These are phyloP conservation scores for Percina caprodes DNA, from an alignment of 2,113 vertebrate genomes.

Conservation along the genomic window DNA sequence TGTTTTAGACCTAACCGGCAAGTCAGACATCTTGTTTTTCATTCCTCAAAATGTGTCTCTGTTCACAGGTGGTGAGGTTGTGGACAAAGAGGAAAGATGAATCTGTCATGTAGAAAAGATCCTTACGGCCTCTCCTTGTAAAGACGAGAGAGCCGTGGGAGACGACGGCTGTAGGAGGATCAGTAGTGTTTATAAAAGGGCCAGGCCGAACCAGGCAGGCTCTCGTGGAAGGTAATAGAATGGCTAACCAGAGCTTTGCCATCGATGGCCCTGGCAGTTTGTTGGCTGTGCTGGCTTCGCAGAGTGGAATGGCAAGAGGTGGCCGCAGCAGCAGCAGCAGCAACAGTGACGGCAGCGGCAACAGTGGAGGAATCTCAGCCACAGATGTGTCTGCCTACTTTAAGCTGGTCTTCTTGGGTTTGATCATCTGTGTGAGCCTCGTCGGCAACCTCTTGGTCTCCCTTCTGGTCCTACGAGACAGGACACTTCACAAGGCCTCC, in stretches of 20 bases:
- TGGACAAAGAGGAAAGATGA: slow-evolving; percentile 79
- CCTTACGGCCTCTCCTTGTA: slow-evolving; percentile 74
- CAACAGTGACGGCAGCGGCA: slow-evolving; percentile 48
- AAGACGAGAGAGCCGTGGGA: slow-evolving; percentile 74
- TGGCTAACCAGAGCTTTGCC: slow-evolving; percentile 90
- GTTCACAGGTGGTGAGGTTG: slow-evolving; percentile 76
- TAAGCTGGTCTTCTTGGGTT: slow-evolving; percentile 91
- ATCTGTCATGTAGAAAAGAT: slow-evolving; percentile 75
- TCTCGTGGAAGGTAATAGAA: slow-evolving; percentile 69
- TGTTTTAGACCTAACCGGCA: slow-evolving; percentile 13
- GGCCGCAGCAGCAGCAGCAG: slow-evolving; percentile 62
- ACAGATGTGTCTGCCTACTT: slow-evolving; percentile 89
- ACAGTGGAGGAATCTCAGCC: slow-evolving; percentile 76
- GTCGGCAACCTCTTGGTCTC: slow-evolving; percentile 92
- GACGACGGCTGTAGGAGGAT: slow-evolving; percentile 71
- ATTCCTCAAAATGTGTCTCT: slow-evolving; percentile 65
- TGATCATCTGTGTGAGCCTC: slow-evolving; percentile 94
- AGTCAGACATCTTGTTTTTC: slow-evolving; percentile 54
- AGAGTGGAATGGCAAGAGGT: slow-evolving; percentile 83
- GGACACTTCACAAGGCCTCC: slow-evolving; percentile 92
- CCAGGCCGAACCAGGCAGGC: slow-evolving; percentile 53
- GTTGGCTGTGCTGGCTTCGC: slow-evolving; percentile 84
- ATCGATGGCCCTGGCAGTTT: slow-evolving; percentile 85
- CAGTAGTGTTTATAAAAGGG: slow-evolving; percentile 66
- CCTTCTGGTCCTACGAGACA: slow-evolving; percentile 91